Base-by-base conservation (phyloP, 2,113 vertebrate genomes). In the Phalacrocorax brasilianus region DNA sequence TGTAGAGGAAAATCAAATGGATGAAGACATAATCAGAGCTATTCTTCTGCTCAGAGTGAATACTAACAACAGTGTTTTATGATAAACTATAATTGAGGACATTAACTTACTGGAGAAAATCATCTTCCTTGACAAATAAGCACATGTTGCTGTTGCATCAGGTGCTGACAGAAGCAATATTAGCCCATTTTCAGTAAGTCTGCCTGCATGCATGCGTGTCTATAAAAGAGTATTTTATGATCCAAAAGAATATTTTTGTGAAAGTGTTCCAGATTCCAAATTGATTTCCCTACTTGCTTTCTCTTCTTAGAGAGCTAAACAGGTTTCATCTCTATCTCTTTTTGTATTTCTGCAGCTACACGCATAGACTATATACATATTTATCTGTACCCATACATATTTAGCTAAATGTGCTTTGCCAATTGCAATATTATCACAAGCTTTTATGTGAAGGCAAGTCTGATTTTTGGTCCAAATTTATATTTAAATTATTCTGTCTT, bases 1-100 rank as follows among this genome's bases (percentile, higher is more conserved):
- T 78, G 47, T 59, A 72, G 35, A 92, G 52, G 53, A 91, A 91
- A 93, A 95, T 85, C 58, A 94, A 84, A 92, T 56, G 19, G 24
- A 52, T 93, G 44, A 81, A 94, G 85, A 56, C 18, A 35, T 86
- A 94, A 94, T 96, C 90, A 86, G 79, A 89, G 61, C 65, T 84
- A 52, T 70, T 95, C n/a, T 93, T 91, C 90, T 72, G 17, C 47
- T 94, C 73, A 67, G 52, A 95, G 68, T 94, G 94, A 95, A 94
- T 94, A 92, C 88, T 86, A 94, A 81, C 67, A 80, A 45, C 55
- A 87, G 19, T 73, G 32, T 63, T 93, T 94, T 88, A 80, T 80
- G 79, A 77, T 74, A 96, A 94, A 86, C 85, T 92, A 7, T 89
- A 96, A 89, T 89, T 93, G 79, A 91, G 56, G 38, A 71, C 63